These are phyloP conservation scores for Callospermophilus lateralis DNA, from an alignment of 2,113 vertebrate genomes.

Conservation along the genomic window DNA sequence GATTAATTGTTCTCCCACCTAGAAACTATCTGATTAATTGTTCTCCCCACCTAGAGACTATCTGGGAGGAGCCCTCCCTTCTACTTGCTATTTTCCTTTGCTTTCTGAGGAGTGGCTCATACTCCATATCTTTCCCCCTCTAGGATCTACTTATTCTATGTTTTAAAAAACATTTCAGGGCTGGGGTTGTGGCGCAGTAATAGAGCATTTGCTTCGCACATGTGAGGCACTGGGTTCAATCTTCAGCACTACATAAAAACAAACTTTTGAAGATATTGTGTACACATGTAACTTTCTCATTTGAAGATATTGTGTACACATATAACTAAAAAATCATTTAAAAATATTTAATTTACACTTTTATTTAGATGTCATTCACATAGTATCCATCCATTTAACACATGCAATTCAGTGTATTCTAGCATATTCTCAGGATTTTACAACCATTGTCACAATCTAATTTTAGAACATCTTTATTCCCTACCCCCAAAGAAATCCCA, in stretches of 20 bases:
- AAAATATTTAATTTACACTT: slow-evolving; percentile 14
- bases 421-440: neutral
- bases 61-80: neutral
- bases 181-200: no score
- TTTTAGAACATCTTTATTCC: neutral
- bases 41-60: neutral
- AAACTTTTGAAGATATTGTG: no score
- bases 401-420: neutral
- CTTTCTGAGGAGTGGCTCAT: neutral
- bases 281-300: no score
- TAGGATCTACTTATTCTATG: neutral
- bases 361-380: neutral
- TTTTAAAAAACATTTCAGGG: neutral
- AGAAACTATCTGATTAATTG: neutral
- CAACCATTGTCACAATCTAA: neutral
- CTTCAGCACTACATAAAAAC: no score
- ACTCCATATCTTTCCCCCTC: neutral
- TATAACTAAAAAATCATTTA: no score
- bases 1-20: no score
- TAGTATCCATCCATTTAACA: neutral
- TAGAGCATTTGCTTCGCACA: no score
- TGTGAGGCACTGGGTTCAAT: no score
- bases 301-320: no score
- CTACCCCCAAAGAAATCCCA: neutral
- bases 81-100: neutral